A percentile compares a stretch with the other conserved stretches of the same genome.
Evolutionary conservation across 2,113 vertebrate species (phyloP).

Genomic region (Craseonycteris thonglongyai): DNA sequence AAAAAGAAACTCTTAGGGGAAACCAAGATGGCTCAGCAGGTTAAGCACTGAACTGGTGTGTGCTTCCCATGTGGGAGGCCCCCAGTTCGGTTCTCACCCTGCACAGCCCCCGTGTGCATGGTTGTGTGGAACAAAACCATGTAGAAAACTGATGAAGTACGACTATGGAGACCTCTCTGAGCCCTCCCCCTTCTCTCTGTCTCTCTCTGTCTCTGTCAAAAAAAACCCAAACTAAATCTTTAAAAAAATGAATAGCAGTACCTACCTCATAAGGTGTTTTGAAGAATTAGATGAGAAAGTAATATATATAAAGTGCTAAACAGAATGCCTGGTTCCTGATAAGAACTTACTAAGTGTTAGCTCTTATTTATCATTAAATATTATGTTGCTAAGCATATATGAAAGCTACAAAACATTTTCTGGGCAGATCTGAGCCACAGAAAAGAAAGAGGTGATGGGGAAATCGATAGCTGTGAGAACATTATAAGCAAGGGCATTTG

Average conservation of each 20-base stretch:
- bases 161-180: too few species aligned
- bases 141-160: too few species aligned
- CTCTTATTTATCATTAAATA: not conserved
- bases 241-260: too few species aligned
- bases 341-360: conserved; percentile 5
- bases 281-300: conserved; percentile 4
- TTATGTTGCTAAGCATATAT: not conserved
- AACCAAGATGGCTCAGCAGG: too few species aligned
- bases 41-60: too few species aligned
- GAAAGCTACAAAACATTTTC: not conserved
- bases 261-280: not conserved
- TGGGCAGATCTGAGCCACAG: not conserved
- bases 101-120: too few species aligned
- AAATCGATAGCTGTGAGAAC: not conserved
- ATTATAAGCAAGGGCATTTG: not conserved
- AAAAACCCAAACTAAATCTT: too few species aligned
- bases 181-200: too few species aligned
- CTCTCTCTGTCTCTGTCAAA: too few species aligned
- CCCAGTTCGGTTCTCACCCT: too few species aligned
- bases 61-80: too few species aligned
- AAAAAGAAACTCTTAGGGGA: not conserved
- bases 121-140: too few species aligned
- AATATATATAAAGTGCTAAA: not conserved
- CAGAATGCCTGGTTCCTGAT: not conserved
- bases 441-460: not conserved